These are phyloP conservation scores for Rhineura floridana DNA, from an alignment of 2,113 vertebrate species.

Conservation along the genomic window DNA sequence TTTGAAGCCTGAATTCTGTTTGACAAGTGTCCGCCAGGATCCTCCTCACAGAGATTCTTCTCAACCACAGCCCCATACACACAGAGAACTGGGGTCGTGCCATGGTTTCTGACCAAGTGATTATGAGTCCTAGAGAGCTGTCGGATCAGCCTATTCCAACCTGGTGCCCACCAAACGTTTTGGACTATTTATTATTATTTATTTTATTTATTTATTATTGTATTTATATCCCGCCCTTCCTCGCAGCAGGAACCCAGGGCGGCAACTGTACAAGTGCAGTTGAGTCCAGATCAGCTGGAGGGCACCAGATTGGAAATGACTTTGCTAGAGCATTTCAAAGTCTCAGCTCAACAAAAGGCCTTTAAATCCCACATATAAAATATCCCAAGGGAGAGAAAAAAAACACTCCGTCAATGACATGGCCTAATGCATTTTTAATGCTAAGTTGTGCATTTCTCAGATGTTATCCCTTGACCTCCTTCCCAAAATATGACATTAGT, in stretches of 20 bases:
- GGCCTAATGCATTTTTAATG: slow-evolving; percentile 24
- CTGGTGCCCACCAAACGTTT: too few species aligned
- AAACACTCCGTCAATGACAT: neutral
- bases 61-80: neutral
- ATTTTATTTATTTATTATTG: too few species aligned
- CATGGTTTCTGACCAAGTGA: neutral
- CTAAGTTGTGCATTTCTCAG: fast-evolving
- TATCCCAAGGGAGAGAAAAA: neutral
- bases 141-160: too few species aligned
- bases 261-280: too few species aligned
- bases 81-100: too few species aligned
- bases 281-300: neutral
- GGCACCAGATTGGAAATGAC: neutral
- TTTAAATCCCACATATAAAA: slow-evolving; percentile 14
- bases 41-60: neutral
- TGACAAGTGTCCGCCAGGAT: too few species aligned
- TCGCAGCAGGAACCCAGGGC: neutral
- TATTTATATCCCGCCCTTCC: too few species aligned
- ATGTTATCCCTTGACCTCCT: neutral
- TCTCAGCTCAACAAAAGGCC: fast-evolving
- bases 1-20: neutral
- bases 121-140: neutral
- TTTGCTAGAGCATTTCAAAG: neutral
- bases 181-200: too few species aligned
- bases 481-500: neutral